Evolutionary conservation across 2,888 invertebrate genomes (phyloP), one percentile per base, ranked within the genome.

Genomic region (Hydrotaea diabolus): DNA sequence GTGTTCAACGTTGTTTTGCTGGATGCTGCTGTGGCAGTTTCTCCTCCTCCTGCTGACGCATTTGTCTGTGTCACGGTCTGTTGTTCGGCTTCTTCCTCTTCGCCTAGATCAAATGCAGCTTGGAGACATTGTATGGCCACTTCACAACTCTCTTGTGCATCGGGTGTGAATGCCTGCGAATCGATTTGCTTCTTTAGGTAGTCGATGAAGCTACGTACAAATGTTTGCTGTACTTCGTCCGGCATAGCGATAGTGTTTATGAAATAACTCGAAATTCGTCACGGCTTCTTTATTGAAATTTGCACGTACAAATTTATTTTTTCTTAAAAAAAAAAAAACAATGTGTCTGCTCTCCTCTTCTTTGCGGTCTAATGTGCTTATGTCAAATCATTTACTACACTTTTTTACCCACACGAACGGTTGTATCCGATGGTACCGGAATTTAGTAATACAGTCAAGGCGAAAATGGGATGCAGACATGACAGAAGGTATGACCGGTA

Each of bases 101-200:
- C 87, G 3, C 87, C 93, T 0, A 98, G 93, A 87, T 95, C 96
- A 92, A 97, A 99, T 8, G 98, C 97, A 69, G 96, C 96, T 93
- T 98, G 98, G 87, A 98, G 93, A 92, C 99, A 99, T 93, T 99
- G 98, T 87, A 97, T 95, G 53, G 98, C 98, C 80, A 99, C 99
- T 93, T 98, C 98, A 73, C 98, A 88, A 85, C 93, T 93, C 87
- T 92, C 92, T 23, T 90, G 88, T 31, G 90, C 91, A 87, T 92
- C 92, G 21, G 91, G 87, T 7, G 90, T 87, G 79, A 93, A 89
- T 2, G 86, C 74, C 26, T 88, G 87, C 0, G 88, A 87, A 62
- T 89, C 90, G 43, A 91, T 89, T 82, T 93, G 92, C 77, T 90
- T 89, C 86, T 91, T 91, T 23, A 92, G 78, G 83, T 91, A 93